These are phyloP conservation scores for Phylloscopus trochilus DNA, from an alignment of 2,113 vertebrate genomes.

Conservation along the genomic window DNA sequence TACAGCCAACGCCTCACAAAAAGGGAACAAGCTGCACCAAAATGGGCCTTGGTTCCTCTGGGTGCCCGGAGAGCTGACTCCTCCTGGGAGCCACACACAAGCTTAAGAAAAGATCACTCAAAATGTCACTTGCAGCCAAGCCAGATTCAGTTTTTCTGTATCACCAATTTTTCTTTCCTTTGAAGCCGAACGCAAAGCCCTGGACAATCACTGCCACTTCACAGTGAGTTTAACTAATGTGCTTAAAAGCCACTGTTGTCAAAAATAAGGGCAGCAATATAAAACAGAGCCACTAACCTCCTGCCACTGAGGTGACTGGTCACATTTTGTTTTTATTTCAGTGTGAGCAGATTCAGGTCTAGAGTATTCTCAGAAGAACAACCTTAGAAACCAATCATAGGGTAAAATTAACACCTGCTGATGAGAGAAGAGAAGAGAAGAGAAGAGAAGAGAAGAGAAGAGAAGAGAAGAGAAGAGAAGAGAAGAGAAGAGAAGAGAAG, in stretches of 20 bases:
- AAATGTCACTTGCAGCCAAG: neutral
- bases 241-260: neutral
- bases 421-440: no score
- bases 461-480: no score
- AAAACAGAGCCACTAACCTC: neutral
- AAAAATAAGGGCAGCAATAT: neutral
- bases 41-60: neutral
- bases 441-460: no score
- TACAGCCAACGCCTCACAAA: fast-evolving
- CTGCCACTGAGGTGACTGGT: neutral
- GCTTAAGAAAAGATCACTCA: neutral
- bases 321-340: neutral
- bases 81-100: fast-evolving
- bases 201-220: neutral
- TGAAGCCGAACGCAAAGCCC: neutral
- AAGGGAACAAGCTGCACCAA: neutral
- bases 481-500: neutral
- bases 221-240: neutral
- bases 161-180: neutral
- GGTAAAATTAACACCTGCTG: neutral
- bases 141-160: neutral
- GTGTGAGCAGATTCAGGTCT: neutral
- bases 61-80: neutral
- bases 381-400: neutral
- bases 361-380: neutral